Evolutionary conservation across 92 coral and sea anemone species (phyloP), one percentile per base, ranked within the genome.

Genomic region (Paramuricea clavata): DNA sequence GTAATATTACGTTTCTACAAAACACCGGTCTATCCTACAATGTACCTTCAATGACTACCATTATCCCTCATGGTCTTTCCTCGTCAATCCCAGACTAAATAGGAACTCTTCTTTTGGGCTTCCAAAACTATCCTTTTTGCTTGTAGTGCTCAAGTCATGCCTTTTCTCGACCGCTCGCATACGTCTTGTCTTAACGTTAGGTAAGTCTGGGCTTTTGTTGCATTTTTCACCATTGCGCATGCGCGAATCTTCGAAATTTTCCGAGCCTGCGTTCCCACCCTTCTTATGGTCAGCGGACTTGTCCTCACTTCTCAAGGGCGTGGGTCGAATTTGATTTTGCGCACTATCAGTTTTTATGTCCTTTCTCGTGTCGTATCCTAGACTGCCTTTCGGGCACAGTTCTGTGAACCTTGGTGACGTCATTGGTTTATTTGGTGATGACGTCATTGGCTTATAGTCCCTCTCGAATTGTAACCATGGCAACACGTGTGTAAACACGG

Each of bases 401-500:
- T 78, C 71, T 23, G 22, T 5, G 56, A 49, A 59, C 54, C 71
- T 56, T 7, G 71, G 30, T 25, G 83, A 78, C 49, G 83, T 27
- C 73, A 32, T 23, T 42, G 84, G 74, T 54, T 79, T 79, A 36
- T 17, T 54, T 3, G 23, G 62, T 3, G 73, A 30, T 27, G 84
- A 79, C 50, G 84, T 30, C 56, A 59, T 36, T 34, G 84, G 84
- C 49, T 79, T 79, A 79, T 32, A 61, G 84, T 79, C 84, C 27
- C 84, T 60, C 84, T 79, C 84, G 36, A 79, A 79, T 31, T 64
- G 84, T 61, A 67, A 52, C 84, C 84, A 79, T 59, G 84, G 84
- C 52, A 79, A 61, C 74, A 79, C 73, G 35, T 60, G 84, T 10
- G 72, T 79, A 41, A 79, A 60, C n/a, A 41, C 57, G 27, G 84